A percentile compares a stretch with the other conserved stretches of the same genome.
Evolutionary conservation across 2,888 invertebrate species (phyloP).

Genomic region (Acanthosoma haemorrhoidale): DNA sequence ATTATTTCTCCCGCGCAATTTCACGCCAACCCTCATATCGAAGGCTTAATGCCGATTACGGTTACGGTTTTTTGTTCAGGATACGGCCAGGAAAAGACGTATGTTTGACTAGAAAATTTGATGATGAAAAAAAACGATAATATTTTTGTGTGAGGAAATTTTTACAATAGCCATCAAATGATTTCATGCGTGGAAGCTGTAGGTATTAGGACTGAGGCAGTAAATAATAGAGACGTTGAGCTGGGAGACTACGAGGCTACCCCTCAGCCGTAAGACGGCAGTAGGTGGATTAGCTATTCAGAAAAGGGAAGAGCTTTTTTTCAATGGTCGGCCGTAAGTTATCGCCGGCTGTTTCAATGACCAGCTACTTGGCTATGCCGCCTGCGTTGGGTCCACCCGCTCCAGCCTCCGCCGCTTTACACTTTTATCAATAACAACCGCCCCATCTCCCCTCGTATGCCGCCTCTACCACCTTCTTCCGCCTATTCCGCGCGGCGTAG

Average conservation of each 20-base stretch:
- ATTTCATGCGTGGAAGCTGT: too few relatives aligned
- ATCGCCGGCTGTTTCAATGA: conserved; percentile 37
- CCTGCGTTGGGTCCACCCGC: conserved; percentile 40
- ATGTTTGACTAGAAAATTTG: too few relatives aligned
- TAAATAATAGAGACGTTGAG: too few relatives aligned
- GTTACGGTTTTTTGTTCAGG: too few relatives aligned
- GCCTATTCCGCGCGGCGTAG: too few relatives aligned
- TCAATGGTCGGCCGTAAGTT: conserved; percentile 5
- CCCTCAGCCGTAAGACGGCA: neutral
- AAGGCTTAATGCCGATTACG: neutral
- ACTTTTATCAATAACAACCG: conserved; percentile 43
- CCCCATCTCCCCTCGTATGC: conserved; percentile 41
- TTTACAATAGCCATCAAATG: too few relatives aligned
- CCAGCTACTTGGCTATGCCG: conserved; percentile 40
- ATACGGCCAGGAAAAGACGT: too few relatives aligned
- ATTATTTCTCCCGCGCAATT: conserved; percentile 26
- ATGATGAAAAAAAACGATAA: too few relatives aligned
- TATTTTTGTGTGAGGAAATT: too few relatives aligned
- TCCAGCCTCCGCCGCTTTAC: conserved; percentile 31
- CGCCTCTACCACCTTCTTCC: neutral
- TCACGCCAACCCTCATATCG: neutral
- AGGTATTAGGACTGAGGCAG: too few relatives aligned
- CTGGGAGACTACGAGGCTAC: neutral
- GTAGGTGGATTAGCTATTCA: conserved; percentile 10
- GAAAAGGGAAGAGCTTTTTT: conserved; percentile 4